A percentile compares a stretch with the other conserved stretches of the same genome.
These are phyloP conservation scores for Ormyrus nitidulus DNA, from an alignment of 2,888 invertebrate genomes.

Conservation along the genomic window DNA sequence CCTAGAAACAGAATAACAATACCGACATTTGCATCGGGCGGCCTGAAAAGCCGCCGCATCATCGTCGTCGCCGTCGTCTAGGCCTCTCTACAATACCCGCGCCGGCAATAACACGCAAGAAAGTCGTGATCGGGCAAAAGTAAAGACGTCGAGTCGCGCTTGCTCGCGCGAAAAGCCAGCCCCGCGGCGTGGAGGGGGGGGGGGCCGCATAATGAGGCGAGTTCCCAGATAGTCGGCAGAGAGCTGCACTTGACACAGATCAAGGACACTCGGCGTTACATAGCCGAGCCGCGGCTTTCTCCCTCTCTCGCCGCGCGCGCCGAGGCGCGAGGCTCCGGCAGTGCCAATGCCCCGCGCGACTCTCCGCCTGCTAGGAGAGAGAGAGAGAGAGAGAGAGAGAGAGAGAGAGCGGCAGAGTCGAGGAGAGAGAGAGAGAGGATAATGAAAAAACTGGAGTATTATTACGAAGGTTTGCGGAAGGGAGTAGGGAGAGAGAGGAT, in stretches of 20 bases:
- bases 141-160: not conserved
- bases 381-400: not conserved
- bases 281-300: not conserved
- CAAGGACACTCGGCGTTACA: slow-evolving; percentile 50
- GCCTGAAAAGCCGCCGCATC: too few species aligned
- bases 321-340: not conserved
- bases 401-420: not conserved
- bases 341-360: slow-evolving; percentile 27
- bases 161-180: not conserved
- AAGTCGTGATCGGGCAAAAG: slow-evolving; percentile 12
- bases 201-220: slow-evolving; percentile 32
- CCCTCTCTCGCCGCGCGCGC: not conserved
- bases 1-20: too few species aligned
- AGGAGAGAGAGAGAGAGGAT: not conserved
- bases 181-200: too few species aligned
- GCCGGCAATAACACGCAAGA: not conserved
- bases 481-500: not conserved
- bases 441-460: not conserved
- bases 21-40: too few species aligned
- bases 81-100: too few species aligned
- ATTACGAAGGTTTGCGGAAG: not conserved
- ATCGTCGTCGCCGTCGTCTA: too few species aligned
- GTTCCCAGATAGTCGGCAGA: slow-evolving; percentile 27
- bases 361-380: not conserved
- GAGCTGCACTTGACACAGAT: slow-evolving; percentile 52